Evolutionary conservation across 2,888 invertebrate genomes (phyloP).

Genomic region (Ganaspis brasiliensis): DNA sequence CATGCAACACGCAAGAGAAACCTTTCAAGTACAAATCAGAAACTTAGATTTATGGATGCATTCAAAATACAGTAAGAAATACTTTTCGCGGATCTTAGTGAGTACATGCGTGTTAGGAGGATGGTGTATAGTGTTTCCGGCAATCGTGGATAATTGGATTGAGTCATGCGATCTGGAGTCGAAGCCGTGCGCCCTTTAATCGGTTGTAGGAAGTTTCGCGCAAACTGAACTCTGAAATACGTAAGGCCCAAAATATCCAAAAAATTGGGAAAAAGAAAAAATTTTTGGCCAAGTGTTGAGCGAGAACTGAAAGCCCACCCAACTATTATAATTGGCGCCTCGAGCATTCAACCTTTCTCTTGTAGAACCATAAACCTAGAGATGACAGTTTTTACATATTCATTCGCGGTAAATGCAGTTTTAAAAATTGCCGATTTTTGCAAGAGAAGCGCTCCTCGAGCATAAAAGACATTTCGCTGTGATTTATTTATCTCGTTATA

Average conservation of each 20-base stretch:
- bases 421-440: not conserved
- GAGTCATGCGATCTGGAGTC: conserved; percentile 68
- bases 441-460: not conserved
- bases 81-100: conserved; percentile 11
- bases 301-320: conserved; percentile 35
- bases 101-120: conserved; percentile 6
- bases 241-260: conserved; percentile 19
- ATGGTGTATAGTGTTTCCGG: conserved; percentile 63
- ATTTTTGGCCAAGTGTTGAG: conserved; percentile 35
- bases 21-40: conserved; percentile 1
- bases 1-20: conserved; percentile 13
- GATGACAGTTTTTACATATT: conserved; percentile 26
- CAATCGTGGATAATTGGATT: conserved; percentile 71
- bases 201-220: conserved; percentile 51
- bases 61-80: conserved; percentile 12
- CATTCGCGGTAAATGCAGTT: not conserved
- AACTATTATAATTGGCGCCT: conserved; percentile 12
- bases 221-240: conserved; percentile 46
- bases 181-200: conserved; percentile 68
- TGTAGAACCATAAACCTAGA: conserved; percentile 28
- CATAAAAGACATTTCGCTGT: not conserved
- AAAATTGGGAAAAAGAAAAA: conserved; percentile 8
- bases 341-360: conserved; percentile 6
- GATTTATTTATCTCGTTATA: conserved; percentile 8
- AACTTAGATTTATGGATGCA: conserved; percentile 20